Conservation (phyloP, 92 coral and sea anemone species). For the Palythoa grandis region DNA sequence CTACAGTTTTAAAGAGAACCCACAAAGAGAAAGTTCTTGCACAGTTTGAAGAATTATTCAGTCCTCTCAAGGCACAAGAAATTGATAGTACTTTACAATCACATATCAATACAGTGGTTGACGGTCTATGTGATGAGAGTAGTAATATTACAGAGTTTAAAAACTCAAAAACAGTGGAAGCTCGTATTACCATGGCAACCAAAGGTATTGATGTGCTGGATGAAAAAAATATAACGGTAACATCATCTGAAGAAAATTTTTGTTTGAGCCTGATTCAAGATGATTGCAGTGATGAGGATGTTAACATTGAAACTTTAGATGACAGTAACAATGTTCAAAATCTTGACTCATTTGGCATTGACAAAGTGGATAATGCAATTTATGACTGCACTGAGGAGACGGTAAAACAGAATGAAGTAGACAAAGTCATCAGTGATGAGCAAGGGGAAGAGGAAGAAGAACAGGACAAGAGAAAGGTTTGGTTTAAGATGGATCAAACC, state of each 20-base stretch:
- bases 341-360: not conserved
- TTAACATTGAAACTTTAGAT: not conserved
- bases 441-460: not conserved
- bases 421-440: not conserved
- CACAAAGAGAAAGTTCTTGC: not conserved
- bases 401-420: not conserved
- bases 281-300: not conserved
- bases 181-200: not conserved
- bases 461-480: not conserved
- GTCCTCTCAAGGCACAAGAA: not conserved
- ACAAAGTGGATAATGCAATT: not conserved
- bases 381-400: not conserved
- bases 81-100: not conserved
- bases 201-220: not conserved
- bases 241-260: not conserved
- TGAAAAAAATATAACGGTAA: not conserved
- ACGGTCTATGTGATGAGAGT: not conserved
- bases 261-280: not conserved
- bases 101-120: not conserved
- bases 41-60: constrained; percentile 11
- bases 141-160: not conserved
- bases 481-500: not conserved
- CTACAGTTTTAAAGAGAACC: not conserved
- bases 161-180: not conserved
- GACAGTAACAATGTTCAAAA: not conserved